Conservation (phyloP, 1,140 invertebrate genomes). For the Drosophila auraria region DNA sequence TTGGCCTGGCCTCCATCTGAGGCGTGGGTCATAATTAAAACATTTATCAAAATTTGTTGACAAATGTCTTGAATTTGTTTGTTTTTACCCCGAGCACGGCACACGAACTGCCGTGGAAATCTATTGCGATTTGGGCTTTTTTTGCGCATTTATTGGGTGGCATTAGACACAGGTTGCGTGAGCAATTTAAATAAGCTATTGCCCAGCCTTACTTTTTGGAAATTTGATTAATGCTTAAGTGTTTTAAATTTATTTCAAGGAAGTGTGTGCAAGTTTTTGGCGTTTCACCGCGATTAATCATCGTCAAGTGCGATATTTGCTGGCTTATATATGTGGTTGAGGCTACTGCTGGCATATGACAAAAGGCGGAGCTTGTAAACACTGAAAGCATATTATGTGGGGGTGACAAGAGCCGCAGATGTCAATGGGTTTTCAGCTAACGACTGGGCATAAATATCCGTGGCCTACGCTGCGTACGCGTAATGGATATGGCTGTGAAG, state of each 20-base stretch:
- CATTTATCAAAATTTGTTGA: conserved; percentile 61
- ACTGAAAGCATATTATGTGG: conserved; percentile 19
- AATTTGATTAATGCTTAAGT: conserved; percentile 20
- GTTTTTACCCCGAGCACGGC: neutral
- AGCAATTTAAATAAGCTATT: conserved; percentile 22
- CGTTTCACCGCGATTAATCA: conserved; percentile 18
- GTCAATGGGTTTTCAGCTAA: conserved; percentile 32
- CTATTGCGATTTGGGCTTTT: conserved; percentile 24
- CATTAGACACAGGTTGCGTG: conserved; percentile 42
- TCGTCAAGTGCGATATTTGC: conserved; percentile 11
- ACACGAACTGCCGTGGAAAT: conserved; percentile 10
- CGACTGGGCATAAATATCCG: conserved; percentile 30
- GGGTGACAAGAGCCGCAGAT: conserved; percentile 28
- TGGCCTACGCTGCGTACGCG: conserved; percentile 16
- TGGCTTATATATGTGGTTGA: neutral
- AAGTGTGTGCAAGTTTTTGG: conserved; percentile 4
- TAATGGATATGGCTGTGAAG: conserved; percentile 16
- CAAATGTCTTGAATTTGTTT: conserved; percentile 51
- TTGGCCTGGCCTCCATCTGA: conserved; percentile 5
- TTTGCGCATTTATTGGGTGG: conserved; percentile 21
- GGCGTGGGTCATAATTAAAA: conserved; percentile 54
- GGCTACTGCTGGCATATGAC: conserved; percentile 1
- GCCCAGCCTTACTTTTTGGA: neutral
- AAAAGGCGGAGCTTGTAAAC: conserved; percentile 7
- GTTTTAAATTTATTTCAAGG: neutral